These are phyloP conservation scores for Mastacembelus armatus DNA, from an alignment of 2,797 vertebrate species.

Conservation along the genomic window DNA sequence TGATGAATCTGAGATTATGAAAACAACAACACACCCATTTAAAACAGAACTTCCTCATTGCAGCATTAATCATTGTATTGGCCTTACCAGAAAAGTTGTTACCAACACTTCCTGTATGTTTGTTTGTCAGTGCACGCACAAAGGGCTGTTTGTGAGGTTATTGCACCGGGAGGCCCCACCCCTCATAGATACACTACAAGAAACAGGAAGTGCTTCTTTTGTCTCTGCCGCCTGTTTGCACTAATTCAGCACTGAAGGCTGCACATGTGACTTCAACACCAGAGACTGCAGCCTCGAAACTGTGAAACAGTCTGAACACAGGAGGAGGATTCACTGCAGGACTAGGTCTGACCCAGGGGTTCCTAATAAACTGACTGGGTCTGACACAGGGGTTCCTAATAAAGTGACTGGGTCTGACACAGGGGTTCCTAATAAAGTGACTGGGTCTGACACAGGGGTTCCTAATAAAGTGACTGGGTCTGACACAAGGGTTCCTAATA, in stretches of 20 bases:
- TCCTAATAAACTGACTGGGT: no score
- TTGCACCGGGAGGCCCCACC: slow-evolving; percentile 30
- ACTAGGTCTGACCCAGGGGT: neutral
- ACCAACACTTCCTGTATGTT: slow-evolving; percentile 28
- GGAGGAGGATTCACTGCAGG: no score
- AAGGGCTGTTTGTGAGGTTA: slow-evolving; percentile 44
- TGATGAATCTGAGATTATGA: no score
- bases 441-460: no score
- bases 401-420: no score
- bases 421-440: no score
- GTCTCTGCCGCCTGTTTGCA: slow-evolving; percentile 11
- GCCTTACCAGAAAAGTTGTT: neutral
- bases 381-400: no score
- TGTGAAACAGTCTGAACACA: no score
- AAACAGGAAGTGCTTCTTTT: slow-evolving; percentile 69
- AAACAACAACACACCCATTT: no score
- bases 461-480: no score
- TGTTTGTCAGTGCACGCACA: slow-evolving; percentile 19
- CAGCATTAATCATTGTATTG: neutral
- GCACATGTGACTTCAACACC: slow-evolving; percentile 32
- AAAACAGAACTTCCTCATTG: neutral
- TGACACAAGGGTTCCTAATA: no score
- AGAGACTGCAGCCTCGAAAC: no score
- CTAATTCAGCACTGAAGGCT: slow-evolving; percentile 7
- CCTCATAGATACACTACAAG: slow-evolving; percentile 23